Conservation (phyloP, 2,113 vertebrate genomes). For the Copsychus sechellarum region DNA sequence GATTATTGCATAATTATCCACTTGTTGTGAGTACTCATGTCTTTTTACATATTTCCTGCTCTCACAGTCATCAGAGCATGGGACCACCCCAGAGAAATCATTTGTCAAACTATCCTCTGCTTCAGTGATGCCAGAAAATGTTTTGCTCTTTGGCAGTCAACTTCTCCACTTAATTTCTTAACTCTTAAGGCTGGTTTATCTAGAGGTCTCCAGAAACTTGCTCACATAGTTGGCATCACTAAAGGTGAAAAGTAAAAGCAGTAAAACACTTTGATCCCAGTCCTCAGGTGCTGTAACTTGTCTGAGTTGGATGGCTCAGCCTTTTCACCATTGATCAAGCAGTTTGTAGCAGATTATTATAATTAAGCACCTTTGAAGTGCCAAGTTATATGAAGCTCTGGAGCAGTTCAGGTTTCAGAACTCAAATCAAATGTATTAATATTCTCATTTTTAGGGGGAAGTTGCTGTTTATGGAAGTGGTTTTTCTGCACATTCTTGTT, state of each 20-base stretch:
- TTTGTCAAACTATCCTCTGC: neutral
- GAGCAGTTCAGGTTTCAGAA: neutral
- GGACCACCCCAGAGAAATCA: neutral
- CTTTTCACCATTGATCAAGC: neutral
- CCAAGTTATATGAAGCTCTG: neutral
- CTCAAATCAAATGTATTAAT: neutral
- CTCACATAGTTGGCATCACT: neutral
- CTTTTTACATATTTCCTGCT: neutral
- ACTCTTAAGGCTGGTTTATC: neutral
- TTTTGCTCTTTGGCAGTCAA: conserved; percentile 21
- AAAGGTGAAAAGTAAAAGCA: neutral
- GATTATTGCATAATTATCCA: neutral
- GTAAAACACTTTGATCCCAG: neutral
- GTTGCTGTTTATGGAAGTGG: neutral
- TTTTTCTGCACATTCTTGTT: neutral
- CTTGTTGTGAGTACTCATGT: neutral
- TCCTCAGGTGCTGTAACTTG: neutral
- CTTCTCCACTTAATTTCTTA: neutral
- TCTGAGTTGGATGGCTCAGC: neutral
- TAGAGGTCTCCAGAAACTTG: conserved; percentile 1
- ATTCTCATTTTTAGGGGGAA: neutral
- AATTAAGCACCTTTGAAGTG: conserved; percentile 27
- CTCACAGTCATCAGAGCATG: neutral
- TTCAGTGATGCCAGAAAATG: neutral
- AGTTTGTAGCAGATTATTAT: conserved; percentile 29